Evolutionary conservation across 1,140 invertebrate genomes (phyloP).

Genomic region (Drosophila simulans): DNA sequence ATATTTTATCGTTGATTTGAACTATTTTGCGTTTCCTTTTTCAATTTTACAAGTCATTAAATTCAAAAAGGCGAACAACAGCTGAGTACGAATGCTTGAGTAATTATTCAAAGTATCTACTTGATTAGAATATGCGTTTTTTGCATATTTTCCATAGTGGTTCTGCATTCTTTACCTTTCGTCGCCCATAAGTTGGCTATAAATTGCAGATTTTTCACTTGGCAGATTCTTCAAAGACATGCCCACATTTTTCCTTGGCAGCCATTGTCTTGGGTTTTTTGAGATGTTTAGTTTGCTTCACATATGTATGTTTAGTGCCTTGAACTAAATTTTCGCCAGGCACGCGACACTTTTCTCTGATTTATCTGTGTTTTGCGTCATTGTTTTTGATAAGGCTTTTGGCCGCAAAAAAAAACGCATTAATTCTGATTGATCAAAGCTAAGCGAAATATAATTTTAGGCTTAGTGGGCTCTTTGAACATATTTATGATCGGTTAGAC

Average conservation of each 20-base stretch:
- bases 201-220: constrained; percentile 53
- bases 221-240: constrained; percentile 36
- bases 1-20: constrained; percentile 73
- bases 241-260: constrained; percentile 15
- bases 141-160: constrained; percentile 15
- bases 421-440: constrained; percentile 46
- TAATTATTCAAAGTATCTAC: neutral
- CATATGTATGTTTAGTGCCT: constrained; percentile 15
- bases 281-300: constrained; percentile 27
- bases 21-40: constrained; percentile 45
- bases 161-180: neutral
- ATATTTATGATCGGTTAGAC: constrained; percentile 49
- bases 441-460: constrained; percentile 26
- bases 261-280: constrained; percentile 37
- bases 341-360: constrained; percentile 66
- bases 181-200: constrained; percentile 50
- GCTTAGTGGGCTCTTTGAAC: constrained; percentile 30
- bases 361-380: constrained; percentile 61
- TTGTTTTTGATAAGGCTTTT: constrained; percentile 22
- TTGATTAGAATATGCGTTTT: neutral
- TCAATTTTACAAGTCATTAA: constrained; percentile 64
- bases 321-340: constrained; percentile 33
- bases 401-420: constrained; percentile 12
- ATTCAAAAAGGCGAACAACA: constrained; percentile 53
- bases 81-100: constrained; percentile 45